Base-by-base conservation (phyloP, 2,113 vertebrate species). In the Emydura subglobosa region DNA sequence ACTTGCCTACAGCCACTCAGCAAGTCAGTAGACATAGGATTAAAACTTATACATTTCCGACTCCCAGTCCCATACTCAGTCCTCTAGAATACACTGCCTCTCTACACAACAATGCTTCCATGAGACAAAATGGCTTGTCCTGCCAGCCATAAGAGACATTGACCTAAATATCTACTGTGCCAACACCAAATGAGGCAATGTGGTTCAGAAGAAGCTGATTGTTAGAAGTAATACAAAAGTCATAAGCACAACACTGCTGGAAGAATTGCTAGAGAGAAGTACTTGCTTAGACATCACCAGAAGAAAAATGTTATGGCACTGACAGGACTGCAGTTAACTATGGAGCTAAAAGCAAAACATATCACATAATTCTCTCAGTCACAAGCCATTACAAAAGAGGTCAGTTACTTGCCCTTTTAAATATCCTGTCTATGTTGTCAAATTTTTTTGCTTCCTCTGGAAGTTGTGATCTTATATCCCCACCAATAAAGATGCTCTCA, bases 381-480 rank as follows among this genome's bases (percentile, higher is more conserved):
- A 55, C 3, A 44, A 11, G 11, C 42, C 21, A 19, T 78, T 78
- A 78, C 31, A 65, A 83, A 47, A 86, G 24, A 72, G 44, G 50
- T 44, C n/a, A 83, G 90, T 51, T 80, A 98, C 98, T 98, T 95
- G 98, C 99, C 96, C 99, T 98, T 98, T 98, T 99, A 95, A 99
- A 99, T 79, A 97, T 91, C 83, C 95, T 98, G 92, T 99, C 99
- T 49, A 99, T 98, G 51, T 97, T 97, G 92, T 99, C 99, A 96
- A 99, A 99, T 92, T 99, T 99, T 96, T 99, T 99, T 1, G 99
- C 99, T 97, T 99, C 99, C 1, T 99, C 99, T 0, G 99, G 99
- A 89, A 99, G 98, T 83, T 99, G 99, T 2, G 98, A 98, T 87
- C 99, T 96, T 96, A 99, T 99, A 93, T 99, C 99, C 54, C 98